Conservation (phyloP, 1,140 invertebrate genomes). For the Cyclargus thomasi region DNA sequence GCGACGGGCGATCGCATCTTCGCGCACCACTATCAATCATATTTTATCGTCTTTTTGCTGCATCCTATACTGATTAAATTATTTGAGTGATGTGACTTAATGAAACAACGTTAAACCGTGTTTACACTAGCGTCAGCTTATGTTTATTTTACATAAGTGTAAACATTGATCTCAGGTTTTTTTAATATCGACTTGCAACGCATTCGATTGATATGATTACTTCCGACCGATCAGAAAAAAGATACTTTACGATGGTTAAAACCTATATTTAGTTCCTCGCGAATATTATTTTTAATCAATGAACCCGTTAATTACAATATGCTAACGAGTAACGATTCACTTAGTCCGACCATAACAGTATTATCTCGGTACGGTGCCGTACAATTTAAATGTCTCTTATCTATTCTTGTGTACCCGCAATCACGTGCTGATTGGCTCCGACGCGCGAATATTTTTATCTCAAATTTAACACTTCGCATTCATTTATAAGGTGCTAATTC, state of each 20-base stretch:
- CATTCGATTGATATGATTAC: too few relatives aligned
- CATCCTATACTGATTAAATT: conserved; percentile 59
- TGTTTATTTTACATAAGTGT: conserved; percentile 9
- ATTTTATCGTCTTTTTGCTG: conserved; percentile 60
- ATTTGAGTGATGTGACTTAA: conserved; percentile 57
- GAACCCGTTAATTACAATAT: not conserved
- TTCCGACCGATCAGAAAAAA: too few relatives aligned
- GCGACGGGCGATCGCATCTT: conserved; percentile 46
- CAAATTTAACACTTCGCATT: conserved; percentile 21
- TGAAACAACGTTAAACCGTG: conserved; percentile 47
- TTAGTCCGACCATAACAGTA: conserved; percentile 11
- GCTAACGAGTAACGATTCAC: conserved; percentile 12
- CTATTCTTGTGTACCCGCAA: conserved; percentile 25
- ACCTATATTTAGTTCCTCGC: too few relatives aligned
- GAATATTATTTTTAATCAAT: not conserved
- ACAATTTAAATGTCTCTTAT: conserved; percentile 31
- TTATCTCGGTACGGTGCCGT: conserved; percentile 25
- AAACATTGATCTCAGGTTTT: not conserved
- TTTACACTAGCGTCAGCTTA: conserved; percentile 28
- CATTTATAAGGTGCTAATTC: conserved; percentile 12
- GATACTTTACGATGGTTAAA: too few relatives aligned
- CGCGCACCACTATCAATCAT: conserved; percentile 59
- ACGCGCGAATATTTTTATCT: conserved; percentile 25
- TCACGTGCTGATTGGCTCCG: conserved; percentile 28
- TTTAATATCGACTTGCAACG: not conserved